phyloP scores from a whole-genome alignment of 2,888 invertebrate genomes.

The Heteromurus nitidus region DNA sequence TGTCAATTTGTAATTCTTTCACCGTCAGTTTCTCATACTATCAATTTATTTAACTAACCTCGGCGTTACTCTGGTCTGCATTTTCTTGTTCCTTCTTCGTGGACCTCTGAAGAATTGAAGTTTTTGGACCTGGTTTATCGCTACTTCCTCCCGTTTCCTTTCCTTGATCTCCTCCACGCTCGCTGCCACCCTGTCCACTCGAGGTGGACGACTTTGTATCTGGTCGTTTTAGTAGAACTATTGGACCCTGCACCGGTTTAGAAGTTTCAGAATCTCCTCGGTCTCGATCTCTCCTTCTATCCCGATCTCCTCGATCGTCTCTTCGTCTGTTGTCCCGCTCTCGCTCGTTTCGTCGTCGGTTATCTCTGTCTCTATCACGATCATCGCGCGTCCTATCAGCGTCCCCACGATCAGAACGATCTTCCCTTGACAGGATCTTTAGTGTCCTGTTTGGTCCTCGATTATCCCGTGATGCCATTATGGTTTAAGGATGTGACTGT shows the following conservation, averaged over 20 bases:
- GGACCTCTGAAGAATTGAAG: slow-evolving; percentile 57
- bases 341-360: slow-evolving; percentile 1
- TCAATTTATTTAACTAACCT: slow-evolving; percentile 20
- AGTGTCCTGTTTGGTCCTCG: background rate
- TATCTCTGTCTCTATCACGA: background rate
- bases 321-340: slow-evolving; percentile 39
- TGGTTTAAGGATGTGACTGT: background rate
- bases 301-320: slow-evolving; percentile 55
- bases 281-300: slow-evolving; percentile 33
- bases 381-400: background rate
- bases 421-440: slow-evolving; percentile 43
- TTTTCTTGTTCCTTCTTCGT: slow-evolving; percentile 42
- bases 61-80: slow-evolving; percentile 31
- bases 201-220: slow-evolving; percentile 28
- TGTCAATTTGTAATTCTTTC: background rate
- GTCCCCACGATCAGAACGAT: no score
- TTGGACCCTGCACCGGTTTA: slow-evolving; percentile 59
- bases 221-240: slow-evolving; percentile 65
- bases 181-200: background rate
- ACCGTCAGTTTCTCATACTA: no score
- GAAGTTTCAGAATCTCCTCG: background rate
- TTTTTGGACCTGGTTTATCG: slow-evolving; percentile 25
- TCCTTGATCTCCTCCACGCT: slow-evolving; percentile 9
- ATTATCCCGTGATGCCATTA: slow-evolving; percentile 48
- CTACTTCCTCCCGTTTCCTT: background rate